These are phyloP conservation scores for Mactromeris polynyma DNA, from an alignment of 2,888 invertebrate genomes.

Conservation along the genomic window DNA sequence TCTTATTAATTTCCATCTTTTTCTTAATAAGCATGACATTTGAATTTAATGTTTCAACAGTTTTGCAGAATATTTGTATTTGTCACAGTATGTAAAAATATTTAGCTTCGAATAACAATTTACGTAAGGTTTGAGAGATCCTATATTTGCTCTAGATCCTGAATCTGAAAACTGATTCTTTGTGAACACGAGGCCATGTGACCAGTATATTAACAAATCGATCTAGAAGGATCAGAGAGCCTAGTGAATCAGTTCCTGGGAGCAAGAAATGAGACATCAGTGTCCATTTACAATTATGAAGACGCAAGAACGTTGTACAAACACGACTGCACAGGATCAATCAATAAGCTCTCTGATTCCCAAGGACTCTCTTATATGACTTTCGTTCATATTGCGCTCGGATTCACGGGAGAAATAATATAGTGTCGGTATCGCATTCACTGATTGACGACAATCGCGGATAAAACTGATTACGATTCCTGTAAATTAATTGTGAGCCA, in stretches of 20 bases:
- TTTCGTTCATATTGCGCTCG: not conserved
- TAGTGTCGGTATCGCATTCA: not conserved
- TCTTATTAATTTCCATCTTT: too few species aligned
- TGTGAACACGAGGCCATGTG: too few species aligned
- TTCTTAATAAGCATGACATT: too few species aligned
- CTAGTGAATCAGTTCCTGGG: not conserved
- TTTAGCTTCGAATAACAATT: too few species aligned
- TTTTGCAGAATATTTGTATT: too few species aligned
- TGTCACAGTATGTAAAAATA: too few species aligned
- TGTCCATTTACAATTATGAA: conserved; percentile 1
- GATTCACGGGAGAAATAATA: not conserved
- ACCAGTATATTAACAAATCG: not conserved
- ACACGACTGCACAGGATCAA: not conserved
- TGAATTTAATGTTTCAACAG: too few species aligned
- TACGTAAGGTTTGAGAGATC: too few species aligned
- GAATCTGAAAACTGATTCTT: too few species aligned
- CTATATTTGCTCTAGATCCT: too few species aligned
- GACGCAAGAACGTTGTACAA: not conserved
- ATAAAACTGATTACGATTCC: not conserved
- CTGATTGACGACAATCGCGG: not conserved
- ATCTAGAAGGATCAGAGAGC: not conserved
- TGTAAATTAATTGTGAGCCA: not conserved
- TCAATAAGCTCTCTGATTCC: not conserved
- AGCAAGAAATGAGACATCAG: not conserved
- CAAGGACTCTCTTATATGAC: not conserved